phyloP scores from a whole-genome alignment of 2,888 invertebrate genomes.

The Athalia circularis region DNA sequence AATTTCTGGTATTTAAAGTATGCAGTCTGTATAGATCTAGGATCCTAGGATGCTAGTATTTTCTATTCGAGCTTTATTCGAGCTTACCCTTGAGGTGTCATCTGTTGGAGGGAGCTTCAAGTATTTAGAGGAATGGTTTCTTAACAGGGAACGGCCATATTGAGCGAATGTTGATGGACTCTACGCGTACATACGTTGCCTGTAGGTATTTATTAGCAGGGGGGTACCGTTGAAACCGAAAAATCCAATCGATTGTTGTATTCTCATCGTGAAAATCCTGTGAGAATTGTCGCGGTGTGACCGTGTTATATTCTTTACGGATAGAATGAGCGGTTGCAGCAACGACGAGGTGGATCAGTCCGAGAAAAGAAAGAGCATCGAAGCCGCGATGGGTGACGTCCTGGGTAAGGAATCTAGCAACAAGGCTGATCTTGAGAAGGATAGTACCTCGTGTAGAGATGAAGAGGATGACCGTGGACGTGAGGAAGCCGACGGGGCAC shows the following conservation, averaged over 20 bases:
- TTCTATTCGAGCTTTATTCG: too few species aligned
- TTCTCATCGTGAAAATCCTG: slow-evolving; percentile 31
- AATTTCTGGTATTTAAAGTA: too few species aligned
- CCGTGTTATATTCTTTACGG: slow-evolving; percentile 42
- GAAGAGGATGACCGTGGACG: slow-evolving; percentile 56
- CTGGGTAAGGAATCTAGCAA: slow-evolving; percentile 65
- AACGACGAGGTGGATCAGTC: slow-evolving; percentile 57
- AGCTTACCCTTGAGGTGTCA: not conserved
- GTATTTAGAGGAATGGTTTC: not conserved
- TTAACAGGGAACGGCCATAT: slow-evolving; percentile 61
- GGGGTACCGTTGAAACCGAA: slow-evolving; percentile 56
- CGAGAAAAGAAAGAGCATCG: slow-evolving; percentile 61
- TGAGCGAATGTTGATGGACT: slow-evolving; percentile 64
- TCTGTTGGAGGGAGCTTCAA: not conserved
- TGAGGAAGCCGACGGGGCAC: slow-evolving; percentile 55
- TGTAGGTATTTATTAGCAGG: slow-evolving; percentile 63
- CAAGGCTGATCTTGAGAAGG: slow-evolving; percentile 14
- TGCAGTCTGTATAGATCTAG: too few species aligned
- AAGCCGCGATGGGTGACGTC: slow-evolving; percentile 70
- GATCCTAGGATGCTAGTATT: too few species aligned
- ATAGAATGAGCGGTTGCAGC: slow-evolving; percentile 62
- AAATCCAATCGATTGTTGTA: slow-evolving; percentile 52
- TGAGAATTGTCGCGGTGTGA: slow-evolving; percentile 46
- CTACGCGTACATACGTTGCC: slow-evolving; percentile 56
- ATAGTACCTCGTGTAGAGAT: slow-evolving; percentile 48